Evolutionary conservation across 2,113 vertebrate species (phyloP).

Genomic region (cattle (Bos taurus)): DNA sequence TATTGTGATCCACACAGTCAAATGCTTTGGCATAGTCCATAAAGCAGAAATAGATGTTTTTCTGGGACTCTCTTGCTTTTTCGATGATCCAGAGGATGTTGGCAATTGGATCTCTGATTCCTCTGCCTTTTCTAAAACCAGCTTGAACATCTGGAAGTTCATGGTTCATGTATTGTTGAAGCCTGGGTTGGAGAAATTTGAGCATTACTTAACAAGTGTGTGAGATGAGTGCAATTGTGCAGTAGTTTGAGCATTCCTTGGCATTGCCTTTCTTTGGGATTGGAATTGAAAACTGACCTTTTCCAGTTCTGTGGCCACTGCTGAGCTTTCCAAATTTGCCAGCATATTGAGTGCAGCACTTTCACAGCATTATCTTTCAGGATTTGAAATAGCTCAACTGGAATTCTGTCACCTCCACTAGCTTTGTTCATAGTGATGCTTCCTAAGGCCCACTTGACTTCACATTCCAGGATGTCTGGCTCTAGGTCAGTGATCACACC

Average conservation of each 20-base stretch:
- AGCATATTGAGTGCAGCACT: not conserved
- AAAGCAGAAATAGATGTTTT: not conserved
- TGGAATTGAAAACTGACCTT: not conserved
- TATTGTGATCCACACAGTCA: not conserved
- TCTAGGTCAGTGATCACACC: not conserved
- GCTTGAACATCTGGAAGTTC: not conserved
- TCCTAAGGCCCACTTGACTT: not conserved
- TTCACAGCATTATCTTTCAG: not conserved
- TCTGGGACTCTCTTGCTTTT: not conserved
- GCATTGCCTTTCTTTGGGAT: not conserved
- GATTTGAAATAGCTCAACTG: not conserved
- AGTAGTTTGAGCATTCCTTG: not conserved
- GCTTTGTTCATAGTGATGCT: not conserved
- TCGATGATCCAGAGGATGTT: fast-evolving
- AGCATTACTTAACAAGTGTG: not conserved
- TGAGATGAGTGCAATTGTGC: not conserved
- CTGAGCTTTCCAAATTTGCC: not conserved
- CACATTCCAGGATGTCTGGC: not conserved
- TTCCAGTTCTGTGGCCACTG: not conserved
- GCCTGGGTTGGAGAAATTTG: not conserved
- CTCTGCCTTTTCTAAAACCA: not conserved
- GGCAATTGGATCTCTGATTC: not conserved
- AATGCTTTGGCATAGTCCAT: not conserved
- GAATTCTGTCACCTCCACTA: not conserved
- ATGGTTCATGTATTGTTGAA: not conserved